phyloP scores from a whole-genome alignment of 2,797 vertebrate species.

The Megalops cyprinoides region DNA sequence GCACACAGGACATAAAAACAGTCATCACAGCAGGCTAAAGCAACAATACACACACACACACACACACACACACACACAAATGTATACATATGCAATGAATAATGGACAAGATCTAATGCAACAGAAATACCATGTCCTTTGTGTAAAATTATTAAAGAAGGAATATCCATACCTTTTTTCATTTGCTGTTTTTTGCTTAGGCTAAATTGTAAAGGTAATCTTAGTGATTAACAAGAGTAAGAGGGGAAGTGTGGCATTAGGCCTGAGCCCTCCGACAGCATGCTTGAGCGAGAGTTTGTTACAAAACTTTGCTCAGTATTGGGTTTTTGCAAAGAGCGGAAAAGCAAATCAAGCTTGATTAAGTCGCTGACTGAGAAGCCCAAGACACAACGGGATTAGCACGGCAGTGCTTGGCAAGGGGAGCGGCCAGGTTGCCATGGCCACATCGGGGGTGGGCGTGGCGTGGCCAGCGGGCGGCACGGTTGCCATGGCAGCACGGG shows the following conservation, averaged over 20 bases:
- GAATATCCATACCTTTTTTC: no score
- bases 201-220: not conserved
- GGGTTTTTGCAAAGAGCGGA: not conserved
- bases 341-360: not conserved
- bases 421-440: not conserved
- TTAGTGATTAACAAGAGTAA: not conserved
- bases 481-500: not conserved
- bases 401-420: not conserved
- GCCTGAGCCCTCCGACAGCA: no score
- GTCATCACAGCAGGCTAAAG: constrained; percentile 4
- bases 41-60: not conserved
- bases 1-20: not conserved
- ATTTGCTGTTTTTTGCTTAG: no score
- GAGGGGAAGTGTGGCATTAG: not conserved
- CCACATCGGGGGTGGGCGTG: not conserved
- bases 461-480: not conserved
- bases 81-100: no score
- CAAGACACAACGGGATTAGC: not conserved
- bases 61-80: no score
- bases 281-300: no score
- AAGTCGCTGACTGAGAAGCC: not conserved
- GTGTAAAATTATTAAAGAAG: no score
- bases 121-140: no score
- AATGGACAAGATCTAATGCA: no score
- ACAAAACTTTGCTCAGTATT: not conserved